Evolutionary conservation across 2,113 vertebrate species (phyloP).

Genomic region (Psammodynastes pulverulentus): DNA sequence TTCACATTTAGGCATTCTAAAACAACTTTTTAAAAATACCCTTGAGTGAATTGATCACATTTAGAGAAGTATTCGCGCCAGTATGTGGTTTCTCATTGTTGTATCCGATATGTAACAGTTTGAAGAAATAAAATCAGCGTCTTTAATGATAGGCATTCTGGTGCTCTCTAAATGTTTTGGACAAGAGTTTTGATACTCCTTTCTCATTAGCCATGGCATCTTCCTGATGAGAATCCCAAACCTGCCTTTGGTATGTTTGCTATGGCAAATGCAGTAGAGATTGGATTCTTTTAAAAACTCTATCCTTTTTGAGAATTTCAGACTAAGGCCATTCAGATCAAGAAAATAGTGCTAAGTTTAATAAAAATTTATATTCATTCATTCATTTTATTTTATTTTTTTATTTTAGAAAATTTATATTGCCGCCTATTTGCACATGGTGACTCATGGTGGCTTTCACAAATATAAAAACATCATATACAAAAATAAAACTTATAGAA

Average conservation of each 20-base stretch:
- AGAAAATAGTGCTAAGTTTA: background rate
- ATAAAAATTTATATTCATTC: background rate
- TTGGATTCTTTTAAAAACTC: background rate
- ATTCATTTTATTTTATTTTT: too few relatives aligned
- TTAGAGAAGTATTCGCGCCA: background rate
- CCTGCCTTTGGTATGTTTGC: background rate
- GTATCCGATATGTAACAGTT: background rate
- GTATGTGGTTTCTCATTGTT: background rate
- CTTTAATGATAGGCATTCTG: background rate
- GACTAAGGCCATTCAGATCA: background rate
- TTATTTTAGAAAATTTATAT: too few relatives aligned
- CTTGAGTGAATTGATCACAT: background rate
- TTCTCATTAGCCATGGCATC: background rate
- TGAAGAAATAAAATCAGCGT: background rate
- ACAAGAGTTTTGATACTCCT: background rate
- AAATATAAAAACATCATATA: too few relatives aligned
- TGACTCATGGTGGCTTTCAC: too few relatives aligned
- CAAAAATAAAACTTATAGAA: too few relatives aligned
- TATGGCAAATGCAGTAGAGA: background rate
- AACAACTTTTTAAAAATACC: background rate
- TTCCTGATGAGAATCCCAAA: background rate
- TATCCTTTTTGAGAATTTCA: background rate
- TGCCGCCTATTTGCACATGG: too few relatives aligned
- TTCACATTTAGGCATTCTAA: background rate
- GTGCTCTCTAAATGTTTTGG: background rate